Evolutionary conservation across 2,888 invertebrate genomes (phyloP), one percentile per base, ranked within the genome.

Genomic region (Spialia ferax): DNA sequence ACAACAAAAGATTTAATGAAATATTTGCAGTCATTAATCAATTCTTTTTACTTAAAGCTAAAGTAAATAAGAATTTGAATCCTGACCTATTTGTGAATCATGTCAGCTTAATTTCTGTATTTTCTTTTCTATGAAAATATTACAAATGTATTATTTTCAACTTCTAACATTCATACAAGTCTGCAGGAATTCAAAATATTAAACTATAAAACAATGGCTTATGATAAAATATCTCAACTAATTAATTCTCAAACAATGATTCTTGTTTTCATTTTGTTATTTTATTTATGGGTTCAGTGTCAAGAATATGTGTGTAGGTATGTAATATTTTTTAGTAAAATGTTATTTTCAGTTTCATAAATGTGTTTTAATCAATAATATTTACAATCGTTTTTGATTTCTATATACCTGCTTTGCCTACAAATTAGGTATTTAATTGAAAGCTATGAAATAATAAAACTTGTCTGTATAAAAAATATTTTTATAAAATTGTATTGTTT

Each of bases 251-350:
- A n/a, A n/a, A n/a, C n/a, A 29, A 56, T 54, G 29, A 29, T 29
- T 57, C 1, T 57, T 55, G 18, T 48, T 52, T 62, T 38, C 52
- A 23, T 23, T 56, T 23, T 59, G 38, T 65, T 23, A 50, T 35
- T 56, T 42, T 63, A 35, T 59, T 65, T 35, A 35, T 35, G 35
- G 1, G 3, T 66, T 66, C 65, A 66, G 50, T 63, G 32, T 32
- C 56, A 56, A 32, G 32, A 52, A 26, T 59, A 66, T 68, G 64
- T 61, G 66, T 71, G 67, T 88, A 76, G 74, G 72, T 76, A 76
- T 79, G 84, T 90, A 87, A 66, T 89, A 89, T 88, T 90, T 86
- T 88, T 85, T 92, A 92, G 91, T 92, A 92, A 91, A 89, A 91
- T 89, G 90, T 90, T 91, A 91, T 92, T 91, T 91, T 91, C 87